These are phyloP conservation scores for Sinohyriopsis cumingii DNA, from an alignment of 2,888 invertebrate genomes.

Conservation along the genomic window DNA sequence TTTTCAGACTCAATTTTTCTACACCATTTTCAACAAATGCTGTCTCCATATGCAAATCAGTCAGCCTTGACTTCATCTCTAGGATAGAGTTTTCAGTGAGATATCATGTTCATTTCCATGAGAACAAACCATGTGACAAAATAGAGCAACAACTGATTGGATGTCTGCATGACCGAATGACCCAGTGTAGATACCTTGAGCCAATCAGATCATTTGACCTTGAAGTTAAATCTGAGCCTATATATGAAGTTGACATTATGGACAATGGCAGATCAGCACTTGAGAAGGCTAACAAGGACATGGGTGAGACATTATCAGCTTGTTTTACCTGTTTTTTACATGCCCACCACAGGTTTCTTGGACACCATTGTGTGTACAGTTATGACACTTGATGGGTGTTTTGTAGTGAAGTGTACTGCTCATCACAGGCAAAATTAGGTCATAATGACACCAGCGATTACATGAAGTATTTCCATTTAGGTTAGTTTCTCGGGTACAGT, in stretches of 20 bases:
- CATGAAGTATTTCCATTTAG: too few relatives aligned
- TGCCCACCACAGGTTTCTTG: too few relatives aligned
- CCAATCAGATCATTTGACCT: constrained; percentile 77
- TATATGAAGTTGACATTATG: constrained; percentile 89
- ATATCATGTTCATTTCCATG: constrained; percentile 76
- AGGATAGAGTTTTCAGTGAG: constrained; percentile 80
- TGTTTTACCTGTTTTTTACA: background rate
- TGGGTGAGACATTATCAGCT: constrained; percentile 75
- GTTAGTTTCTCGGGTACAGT: too few relatives aligned
- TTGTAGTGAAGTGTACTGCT: too few relatives aligned
- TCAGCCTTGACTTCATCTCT: constrained; percentile 83
- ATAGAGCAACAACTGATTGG: constrained; percentile 57
- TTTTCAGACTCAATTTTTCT: constrained; percentile 80
- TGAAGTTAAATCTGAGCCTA: constrained; percentile 78
- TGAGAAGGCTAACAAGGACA: constrained; percentile 83
- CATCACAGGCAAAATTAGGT: too few relatives aligned
- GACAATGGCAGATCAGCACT: constrained; percentile 84
- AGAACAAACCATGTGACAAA: constrained; percentile 22
- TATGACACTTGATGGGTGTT: too few relatives aligned
- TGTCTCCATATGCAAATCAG: constrained; percentile 91
- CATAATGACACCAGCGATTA: too few relatives aligned
- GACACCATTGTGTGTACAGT: too few relatives aligned
- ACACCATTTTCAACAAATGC: constrained; percentile 97
- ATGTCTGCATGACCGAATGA: constrained; percentile 90
- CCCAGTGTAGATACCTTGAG: constrained; percentile 86